Percentiles rank a stretch among this genome's conserved stretches.
Evolutionary conservation across 2,797 vertebrate genomes (phyloP).

Genomic region (Propithecus deckenii): DNA sequence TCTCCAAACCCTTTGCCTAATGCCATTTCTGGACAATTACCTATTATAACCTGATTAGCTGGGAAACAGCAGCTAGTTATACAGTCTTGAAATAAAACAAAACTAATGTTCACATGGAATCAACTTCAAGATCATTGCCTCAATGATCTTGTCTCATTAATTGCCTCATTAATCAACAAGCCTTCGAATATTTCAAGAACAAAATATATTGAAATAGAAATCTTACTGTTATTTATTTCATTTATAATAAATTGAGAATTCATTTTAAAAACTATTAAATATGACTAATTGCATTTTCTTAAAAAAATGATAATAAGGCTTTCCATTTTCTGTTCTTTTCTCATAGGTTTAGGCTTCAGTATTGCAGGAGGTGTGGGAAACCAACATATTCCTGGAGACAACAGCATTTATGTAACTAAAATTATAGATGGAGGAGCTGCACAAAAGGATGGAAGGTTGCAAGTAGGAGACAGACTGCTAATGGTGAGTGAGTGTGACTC

Average conservation of each 20-base stretch:
- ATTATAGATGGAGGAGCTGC: slow-evolving; percentile 98
- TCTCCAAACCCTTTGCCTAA: not conserved
- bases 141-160: no score
- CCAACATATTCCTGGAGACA: slow-evolving; percentile 98
- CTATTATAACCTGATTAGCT: not conserved
- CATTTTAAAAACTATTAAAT: not conserved
- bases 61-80: not conserved
- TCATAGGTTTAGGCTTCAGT: slow-evolving; percentile 95
- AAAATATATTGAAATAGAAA: not conserved
- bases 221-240: slow-evolving; percentile 26
- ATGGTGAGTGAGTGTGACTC: slow-evolving; percentile 89
- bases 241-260: not conserved
- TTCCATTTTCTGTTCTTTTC: slow-evolving; percentile 6
- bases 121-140: slow-evolving; percentile 19
- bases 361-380: slow-evolving; percentile 98
- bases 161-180: slow-evolving; percentile 39
- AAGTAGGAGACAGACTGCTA: slow-evolving; percentile 95
- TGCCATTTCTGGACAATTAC: not conserved
- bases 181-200: slow-evolving; percentile 16
- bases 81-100: not conserved
- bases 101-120: not conserved
- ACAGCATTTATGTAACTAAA: slow-evolving; percentile 98
- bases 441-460: slow-evolving; percentile 93
- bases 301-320: not conserved
- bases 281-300: not conserved